Evolutionary conservation across 2,113 vertebrate species (phyloP).

Genomic region (Diphyllodes magnificus): DNA sequence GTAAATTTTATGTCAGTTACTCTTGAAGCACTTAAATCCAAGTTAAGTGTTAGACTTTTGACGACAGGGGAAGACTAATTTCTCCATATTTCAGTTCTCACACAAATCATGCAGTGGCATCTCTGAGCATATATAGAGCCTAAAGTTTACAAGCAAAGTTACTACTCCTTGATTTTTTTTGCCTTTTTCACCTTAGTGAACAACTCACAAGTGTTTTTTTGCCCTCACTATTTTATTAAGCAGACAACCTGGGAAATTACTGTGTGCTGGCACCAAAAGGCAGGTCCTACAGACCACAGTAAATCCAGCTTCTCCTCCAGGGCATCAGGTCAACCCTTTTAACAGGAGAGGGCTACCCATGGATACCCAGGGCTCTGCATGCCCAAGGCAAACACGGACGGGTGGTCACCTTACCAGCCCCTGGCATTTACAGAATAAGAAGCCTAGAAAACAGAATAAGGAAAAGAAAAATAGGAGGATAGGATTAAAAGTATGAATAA

Average conservation of each 20-base stretch:
- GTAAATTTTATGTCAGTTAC: not conserved
- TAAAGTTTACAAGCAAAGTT: not conserved
- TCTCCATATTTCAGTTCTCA: not conserved
- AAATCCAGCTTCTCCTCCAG: not conserved
- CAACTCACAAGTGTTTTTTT: not conserved
- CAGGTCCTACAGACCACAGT: not conserved
- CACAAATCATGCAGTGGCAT: not conserved
- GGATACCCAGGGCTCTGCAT: not conserved
- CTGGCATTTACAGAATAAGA: not conserved
- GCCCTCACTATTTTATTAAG: not conserved
- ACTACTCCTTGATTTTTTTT: not conserved
- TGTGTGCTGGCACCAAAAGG: not conserved
- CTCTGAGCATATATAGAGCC: not conserved
- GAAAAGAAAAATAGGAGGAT: not conserved
- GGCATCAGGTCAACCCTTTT: not conserved
- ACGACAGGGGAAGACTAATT: not conserved
- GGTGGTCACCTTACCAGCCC: not conserved
- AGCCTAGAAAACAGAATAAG: not conserved
- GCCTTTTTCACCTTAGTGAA: not conserved
- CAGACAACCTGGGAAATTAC: not conserved
- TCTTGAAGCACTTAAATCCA: not conserved
- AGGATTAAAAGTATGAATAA: not conserved
- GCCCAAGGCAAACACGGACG: not conserved
- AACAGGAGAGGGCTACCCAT: rapidly evolving
- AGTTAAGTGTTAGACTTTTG: not conserved